Conservation (phyloP, 2,113 vertebrate genomes). For the Chloropsis cyanopogon region DNA sequence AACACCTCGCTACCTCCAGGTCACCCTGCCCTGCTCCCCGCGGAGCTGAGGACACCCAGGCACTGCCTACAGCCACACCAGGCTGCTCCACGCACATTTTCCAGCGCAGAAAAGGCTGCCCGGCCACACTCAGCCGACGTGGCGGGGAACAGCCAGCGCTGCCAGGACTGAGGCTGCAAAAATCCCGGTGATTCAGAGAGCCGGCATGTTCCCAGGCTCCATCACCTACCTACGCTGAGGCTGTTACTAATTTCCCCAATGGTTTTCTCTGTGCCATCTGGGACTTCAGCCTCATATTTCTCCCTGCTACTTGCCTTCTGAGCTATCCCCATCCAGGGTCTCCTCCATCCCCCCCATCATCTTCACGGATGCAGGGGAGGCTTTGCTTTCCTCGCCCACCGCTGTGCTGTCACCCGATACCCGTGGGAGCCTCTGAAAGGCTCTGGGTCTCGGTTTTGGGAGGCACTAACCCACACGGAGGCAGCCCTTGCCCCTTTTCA, state of each 20-base stretch:
- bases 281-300: background rate
- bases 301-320: background rate
- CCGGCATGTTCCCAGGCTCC: background rate
- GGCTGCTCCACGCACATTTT: background rate
- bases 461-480: background rate
- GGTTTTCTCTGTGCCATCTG: background rate
- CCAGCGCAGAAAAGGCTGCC: background rate
- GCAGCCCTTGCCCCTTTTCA: background rate
- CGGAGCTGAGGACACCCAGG: background rate
- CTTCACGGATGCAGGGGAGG: background rate
- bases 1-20: background rate
- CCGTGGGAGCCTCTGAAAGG: background rate
- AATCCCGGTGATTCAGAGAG: background rate
- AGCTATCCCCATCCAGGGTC: background rate
- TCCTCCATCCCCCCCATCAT: background rate
- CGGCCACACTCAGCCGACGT: fast-evolving
- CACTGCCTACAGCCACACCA: background rate
- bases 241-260: background rate
- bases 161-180: background rate
- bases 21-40: background rate
- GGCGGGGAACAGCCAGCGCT: background rate
- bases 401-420: background rate
- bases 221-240: background rate
- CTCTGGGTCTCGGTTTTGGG: background rate
- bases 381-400: fast-evolving